Conservation (phyloP, 2,113 vertebrate genomes). For the Bos javanicus region DNA sequence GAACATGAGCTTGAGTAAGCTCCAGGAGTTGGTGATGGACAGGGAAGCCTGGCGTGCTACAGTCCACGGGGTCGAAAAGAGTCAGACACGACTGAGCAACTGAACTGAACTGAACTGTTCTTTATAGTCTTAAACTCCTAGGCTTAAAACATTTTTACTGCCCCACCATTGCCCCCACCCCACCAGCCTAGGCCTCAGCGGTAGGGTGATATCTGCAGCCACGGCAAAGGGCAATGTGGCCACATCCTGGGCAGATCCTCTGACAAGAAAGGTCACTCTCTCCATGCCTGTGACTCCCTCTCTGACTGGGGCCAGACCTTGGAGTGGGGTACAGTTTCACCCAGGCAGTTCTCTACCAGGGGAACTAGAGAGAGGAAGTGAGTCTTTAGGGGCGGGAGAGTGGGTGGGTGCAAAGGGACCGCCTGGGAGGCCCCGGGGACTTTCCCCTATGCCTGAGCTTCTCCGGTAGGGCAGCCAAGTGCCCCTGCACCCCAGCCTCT, state of each 20-base stretch:
- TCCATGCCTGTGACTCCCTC: neutral
- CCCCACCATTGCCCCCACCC: neutral
- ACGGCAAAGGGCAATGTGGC: neutral
- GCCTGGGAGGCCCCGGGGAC: neutral
- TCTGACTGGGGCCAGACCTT: neutral
- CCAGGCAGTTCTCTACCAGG: neutral
- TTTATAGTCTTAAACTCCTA: neutral
- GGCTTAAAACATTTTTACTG: neutral
- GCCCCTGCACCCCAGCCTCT: neutral
- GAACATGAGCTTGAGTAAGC: neutral
- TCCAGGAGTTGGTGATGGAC: neutral
- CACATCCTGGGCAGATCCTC: neutral
- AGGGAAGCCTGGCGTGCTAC: neutral
- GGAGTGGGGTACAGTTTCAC: neutral
- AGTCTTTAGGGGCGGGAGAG: neutral
- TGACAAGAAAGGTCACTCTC: neutral
- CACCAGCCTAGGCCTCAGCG: neutral
- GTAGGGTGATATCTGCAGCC: neutral
- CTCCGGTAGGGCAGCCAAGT: neutral
- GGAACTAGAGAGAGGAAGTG: conserved; percentile 50
- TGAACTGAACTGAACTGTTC: neutral
- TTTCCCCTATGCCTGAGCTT: neutral
- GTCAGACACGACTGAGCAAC: neutral
- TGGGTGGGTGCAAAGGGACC: neutral
- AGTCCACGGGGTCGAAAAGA: neutral